Evolutionary conservation across 2,888 invertebrate genomes (phyloP), one percentile per base, ranked within the genome.

Genomic region (Amphipyra tragopoginis): DNA sequence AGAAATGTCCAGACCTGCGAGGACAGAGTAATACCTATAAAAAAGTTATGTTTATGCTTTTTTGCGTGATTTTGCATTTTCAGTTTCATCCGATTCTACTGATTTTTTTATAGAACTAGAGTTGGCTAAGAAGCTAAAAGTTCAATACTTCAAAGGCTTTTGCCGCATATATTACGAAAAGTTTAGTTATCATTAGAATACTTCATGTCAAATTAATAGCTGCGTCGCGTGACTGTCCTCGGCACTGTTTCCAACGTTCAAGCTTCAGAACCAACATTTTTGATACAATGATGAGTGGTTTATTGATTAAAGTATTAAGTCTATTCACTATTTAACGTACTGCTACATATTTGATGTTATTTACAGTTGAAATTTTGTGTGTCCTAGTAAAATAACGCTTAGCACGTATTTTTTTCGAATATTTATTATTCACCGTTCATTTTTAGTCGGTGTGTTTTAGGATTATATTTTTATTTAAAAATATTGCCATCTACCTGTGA

Each of bases 201-300:
- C 80, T 82, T 81, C 78, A 83, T 82, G 82, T 85, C 82, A 84
- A 85, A 88, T 80, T 90, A 88, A 91, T 90, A 86, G 84, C 80
- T 71, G 67, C 65, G 87, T 92, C 86, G 93, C 92, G 92, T 93
- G 93, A 82, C 84, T 69, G 86, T 52, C 90, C 90, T 89, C 85
- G 89, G 77, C 88, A 87, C 77, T 82, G 66, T 88, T 89, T 53
- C 75, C 77, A 75, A 80, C 66, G 72, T 79, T 84, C 76, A 81
- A 87, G 80, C 76, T 78, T 78, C 77, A 53, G 65, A 68, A 70
- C 70, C 74, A 77, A 80, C 75, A 78, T 83, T 84, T 84, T 84
- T 82, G 81, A 86, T 84, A 81, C 73, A 79, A 74, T 71, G 79
- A 84, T 82, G 79, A 85, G 82, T 80, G 75, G 77, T 75, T 73